Base-by-base conservation (phyloP, 2,113 vertebrate species). In the Protomyctophum bolini region DNA sequence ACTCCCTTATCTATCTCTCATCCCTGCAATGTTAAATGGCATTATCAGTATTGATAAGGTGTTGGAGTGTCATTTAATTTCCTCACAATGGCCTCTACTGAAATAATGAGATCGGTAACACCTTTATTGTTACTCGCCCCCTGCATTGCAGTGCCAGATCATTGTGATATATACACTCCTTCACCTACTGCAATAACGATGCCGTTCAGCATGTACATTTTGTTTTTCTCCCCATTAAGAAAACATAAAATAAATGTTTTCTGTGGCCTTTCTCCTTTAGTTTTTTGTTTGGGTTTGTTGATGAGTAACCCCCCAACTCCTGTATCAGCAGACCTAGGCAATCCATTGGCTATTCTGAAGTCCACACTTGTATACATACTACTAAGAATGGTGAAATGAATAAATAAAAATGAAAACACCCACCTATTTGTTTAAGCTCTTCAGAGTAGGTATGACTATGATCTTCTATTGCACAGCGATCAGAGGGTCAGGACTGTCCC, bases 281-380 rank as follows among this genome's bases (percentile, higher is more conserved):
- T 6, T 2, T 87, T 83, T 82, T 87, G 85, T 85, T 86, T 83
- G 82, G 86, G 87, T 89, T 89, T 87, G 85, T 85, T 91, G 84
- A 86, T 88, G 79, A 80, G 85, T 80, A 21, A 55, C 63, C 68
- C 66, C 45, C 5, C 33, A 41, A 15, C 12, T 77, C 78, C 80
- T 89, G 77, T 71, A 84, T 89, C 87, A 89, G 72, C 87, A 83
- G 84, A 89, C 83, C 82, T 84, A 55, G 75, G 58, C 83, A 86
- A 84, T 75, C 45, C 55, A 62, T 41, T 63, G 62, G 58, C 78
- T 77, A 52, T 70, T 72, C 69, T 83, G 79, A 88, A 88, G 77
- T 69, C 79, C 80, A 82, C 85, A 82, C 76, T 82, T 65, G 70
- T 73, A 6, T 68, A 81, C 83, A 77, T 84, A 86, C 80, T 80